Conservation (phyloP, 2,113 vertebrate genomes). For the Trachemys scripta region DNA sequence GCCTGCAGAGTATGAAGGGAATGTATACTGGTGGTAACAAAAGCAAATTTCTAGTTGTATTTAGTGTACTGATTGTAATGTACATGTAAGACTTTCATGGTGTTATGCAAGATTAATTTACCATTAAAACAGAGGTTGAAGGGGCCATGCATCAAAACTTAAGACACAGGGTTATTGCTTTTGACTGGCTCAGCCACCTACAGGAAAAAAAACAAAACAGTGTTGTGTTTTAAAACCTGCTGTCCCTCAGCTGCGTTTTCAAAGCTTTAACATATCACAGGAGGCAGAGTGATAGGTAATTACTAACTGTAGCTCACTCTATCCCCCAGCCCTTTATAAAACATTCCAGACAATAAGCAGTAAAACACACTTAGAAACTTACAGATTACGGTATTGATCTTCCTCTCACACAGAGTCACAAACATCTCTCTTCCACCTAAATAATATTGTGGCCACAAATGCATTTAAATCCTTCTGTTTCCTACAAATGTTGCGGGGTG, state of each 20-base stretch:
- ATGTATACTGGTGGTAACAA: not conserved
- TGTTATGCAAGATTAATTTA: not conserved
- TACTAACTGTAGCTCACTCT: not conserved
- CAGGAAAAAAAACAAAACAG: not conserved
- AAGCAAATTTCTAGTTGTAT: not conserved
- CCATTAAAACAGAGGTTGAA: not conserved
- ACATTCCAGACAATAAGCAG: not conserved
- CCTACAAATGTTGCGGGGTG: not conserved
- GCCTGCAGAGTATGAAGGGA: not conserved
- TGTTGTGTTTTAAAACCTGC: not conserved
- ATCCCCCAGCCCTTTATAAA: slow-evolving; percentile 8
- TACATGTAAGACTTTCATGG: not conserved
- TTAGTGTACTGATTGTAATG: not conserved
- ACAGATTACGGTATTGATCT: slow-evolving; percentile 53
- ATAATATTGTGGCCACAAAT: slow-evolving; percentile 6
- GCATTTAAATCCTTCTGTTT: slow-evolving; percentile 6
- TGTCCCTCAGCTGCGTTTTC: not conserved
- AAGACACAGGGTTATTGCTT: not conserved
- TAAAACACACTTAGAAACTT: slow-evolving; percentile 42
- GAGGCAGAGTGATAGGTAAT: slow-evolving; percentile 22
- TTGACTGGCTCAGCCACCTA: not conserved
- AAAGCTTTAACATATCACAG: not conserved
- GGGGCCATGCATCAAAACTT: not conserved
- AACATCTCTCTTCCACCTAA: not conserved
- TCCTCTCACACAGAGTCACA: not conserved